A percentile compares a stretch with the other conserved stretches of the same genome.
phyloP scores from a whole-genome alignment of 2,888 invertebrate genomes.

The Lysandra bellargus region DNA sequence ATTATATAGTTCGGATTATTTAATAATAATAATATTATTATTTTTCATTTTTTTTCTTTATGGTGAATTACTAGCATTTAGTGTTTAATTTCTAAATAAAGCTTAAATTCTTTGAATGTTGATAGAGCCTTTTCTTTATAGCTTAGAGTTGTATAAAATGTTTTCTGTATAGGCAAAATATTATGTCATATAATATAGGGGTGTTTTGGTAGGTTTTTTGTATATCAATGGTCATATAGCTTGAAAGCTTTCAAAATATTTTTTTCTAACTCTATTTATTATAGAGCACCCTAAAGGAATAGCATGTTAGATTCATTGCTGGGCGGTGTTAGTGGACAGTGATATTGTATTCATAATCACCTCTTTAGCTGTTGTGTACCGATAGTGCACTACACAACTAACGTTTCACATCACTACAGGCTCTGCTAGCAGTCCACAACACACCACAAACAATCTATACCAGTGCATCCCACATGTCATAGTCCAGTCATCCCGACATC shows the following conservation, averaged over 20 bases:
- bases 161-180: not conserved
- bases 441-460: slow-evolving; percentile 29
- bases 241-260: not conserved
- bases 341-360: slow-evolving; percentile 28
- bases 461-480: slow-evolving; percentile 30
- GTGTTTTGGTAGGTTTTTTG: too few species aligned
- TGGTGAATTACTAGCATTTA: too few species aligned
- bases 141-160: not conserved
- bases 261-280: not conserved
- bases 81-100: too few species aligned
- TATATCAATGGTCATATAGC: not conserved
- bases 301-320: slow-evolving; percentile 1
- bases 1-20: too few species aligned
- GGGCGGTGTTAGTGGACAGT: slow-evolving; percentile 12
- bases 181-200: too few species aligned
- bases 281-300: not conserved
- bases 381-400: slow-evolving; percentile 28
- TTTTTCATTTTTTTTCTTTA: too few species aligned
- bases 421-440: slow-evolving; percentile 33
- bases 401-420: slow-evolving; percentile 31
- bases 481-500: slow-evolving; percentile 55
- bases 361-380: slow-evolving; percentile 29
- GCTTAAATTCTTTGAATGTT: too few species aligned
- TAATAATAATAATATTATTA: too few species aligned
- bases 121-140: too few species aligned